Conservation (phyloP, 1,140 invertebrate species). For the Mactra quadrangularis region DNA sequence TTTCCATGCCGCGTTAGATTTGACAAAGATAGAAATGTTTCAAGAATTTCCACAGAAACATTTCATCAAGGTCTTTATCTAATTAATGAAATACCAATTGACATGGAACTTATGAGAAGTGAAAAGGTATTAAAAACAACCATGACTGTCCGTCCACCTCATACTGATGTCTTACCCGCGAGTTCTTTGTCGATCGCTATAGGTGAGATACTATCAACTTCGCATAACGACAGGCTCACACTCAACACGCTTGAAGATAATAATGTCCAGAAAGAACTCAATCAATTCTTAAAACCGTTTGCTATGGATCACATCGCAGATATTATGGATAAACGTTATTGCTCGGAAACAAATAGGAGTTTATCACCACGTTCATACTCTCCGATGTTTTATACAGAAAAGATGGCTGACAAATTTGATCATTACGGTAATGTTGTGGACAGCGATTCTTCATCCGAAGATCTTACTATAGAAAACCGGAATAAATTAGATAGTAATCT, state of each 20-base stretch:
- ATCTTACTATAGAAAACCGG: neutral
- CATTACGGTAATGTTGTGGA: too few species aligned
- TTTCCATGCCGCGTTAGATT: conserved; percentile 18
- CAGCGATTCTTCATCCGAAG: neutral
- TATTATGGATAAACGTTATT: conserved; percentile 12
- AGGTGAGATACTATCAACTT: conserved; percentile 2
- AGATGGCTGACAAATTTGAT: conserved; percentile 22
- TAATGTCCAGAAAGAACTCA: neutral
- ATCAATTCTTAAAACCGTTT: neutral
- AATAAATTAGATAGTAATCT: neutral
- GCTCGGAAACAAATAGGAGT: conserved; percentile 24
- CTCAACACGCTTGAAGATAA: too few species aligned
- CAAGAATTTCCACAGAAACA: conserved; percentile 14
- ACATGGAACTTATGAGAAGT: neutral
- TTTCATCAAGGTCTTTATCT: conserved; percentile 19
- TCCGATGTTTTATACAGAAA: conserved; percentile 27
- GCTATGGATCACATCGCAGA: neutral
- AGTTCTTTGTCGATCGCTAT: conserved; percentile 27
- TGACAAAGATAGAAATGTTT: neutral
- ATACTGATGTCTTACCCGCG: neutral
- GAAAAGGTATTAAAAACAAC: neutral
- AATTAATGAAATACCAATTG: neutral
- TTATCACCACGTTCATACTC: conserved; percentile 28
- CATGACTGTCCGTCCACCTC: conserved; percentile 21
- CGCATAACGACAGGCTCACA: neutral